Conservation (phyloP, 92 coral and sea anemone genomes). For the Pocillopora meandrina region DNA sequence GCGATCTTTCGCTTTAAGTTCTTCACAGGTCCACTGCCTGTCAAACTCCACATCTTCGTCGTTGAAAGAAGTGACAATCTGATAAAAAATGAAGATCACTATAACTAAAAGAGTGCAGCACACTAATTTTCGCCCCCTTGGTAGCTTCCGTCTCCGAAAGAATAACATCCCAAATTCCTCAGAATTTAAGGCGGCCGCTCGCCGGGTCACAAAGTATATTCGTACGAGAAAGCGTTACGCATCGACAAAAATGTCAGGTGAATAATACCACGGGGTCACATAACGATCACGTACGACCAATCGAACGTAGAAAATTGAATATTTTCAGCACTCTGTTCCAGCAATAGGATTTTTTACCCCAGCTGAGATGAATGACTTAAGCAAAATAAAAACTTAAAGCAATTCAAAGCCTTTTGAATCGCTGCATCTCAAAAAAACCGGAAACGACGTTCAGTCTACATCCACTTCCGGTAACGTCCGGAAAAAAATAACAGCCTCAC, state of each 20-base stretch:
- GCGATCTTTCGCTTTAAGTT: constrained; percentile 34
- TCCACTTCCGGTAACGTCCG: constrained; percentile 25
- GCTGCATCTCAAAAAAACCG: constrained; percentile 19
- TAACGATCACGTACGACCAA: constrained; percentile 11
- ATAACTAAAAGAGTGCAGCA: constrained; percentile 14
- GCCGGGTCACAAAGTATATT: background rate
- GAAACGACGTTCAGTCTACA: constrained; percentile 18
- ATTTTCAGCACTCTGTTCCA: background rate
- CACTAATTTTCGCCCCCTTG: constrained; percentile 10
- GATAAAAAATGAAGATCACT: background rate
- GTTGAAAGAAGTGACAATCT: background rate
- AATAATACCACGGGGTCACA: background rate
- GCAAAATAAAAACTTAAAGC: background rate
- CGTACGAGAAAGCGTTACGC: background rate
- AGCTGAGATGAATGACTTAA: background rate
- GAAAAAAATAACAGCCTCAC: background rate
- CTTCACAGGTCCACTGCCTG: constrained; percentile 32
- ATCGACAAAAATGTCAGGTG: no score
- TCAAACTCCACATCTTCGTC: constrained; percentile 2
- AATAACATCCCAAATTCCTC: background rate
- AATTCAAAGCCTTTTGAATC: background rate
- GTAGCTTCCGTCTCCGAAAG: constrained; percentile 9
- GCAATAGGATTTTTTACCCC: background rate
- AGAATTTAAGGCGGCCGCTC: background rate
- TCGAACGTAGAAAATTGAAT: background rate